These are phyloP conservation scores for Vanessa atalanta DNA, from an alignment of 1,140 invertebrate species.

Conservation along the genomic window DNA sequence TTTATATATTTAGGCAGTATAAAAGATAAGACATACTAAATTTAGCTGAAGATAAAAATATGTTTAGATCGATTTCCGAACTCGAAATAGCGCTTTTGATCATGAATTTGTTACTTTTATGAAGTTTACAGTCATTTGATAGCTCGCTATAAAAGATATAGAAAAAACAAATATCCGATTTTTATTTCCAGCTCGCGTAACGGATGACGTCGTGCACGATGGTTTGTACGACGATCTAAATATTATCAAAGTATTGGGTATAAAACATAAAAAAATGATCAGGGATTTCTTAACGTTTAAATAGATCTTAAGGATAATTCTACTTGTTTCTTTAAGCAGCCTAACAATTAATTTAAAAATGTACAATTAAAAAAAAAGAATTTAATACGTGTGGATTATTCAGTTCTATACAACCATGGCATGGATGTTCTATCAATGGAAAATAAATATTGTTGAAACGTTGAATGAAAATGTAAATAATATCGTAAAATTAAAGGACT, in stretches of 20 bases:
- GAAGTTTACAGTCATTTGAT: slow-evolving; percentile 7
- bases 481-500: too few species aligned
- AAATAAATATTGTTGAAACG: too few species aligned
- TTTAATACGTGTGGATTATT: too few species aligned
- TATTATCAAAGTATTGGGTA: neutral
- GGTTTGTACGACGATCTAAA: neutral
- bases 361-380: too few species aligned
- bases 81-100: neutral
- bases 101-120: slow-evolving; percentile 1
- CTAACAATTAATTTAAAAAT: too few species aligned
- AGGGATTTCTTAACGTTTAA: too few species aligned
- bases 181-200: slow-evolving; percentile 6
- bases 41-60: neutral
- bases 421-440: too few species aligned
- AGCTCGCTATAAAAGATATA: slow-evolving; percentile 15
- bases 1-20: neutral
- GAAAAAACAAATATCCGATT: slow-evolving; percentile 2
- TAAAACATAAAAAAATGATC: too few species aligned
- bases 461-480: too few species aligned
- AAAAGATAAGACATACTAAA: neutral
- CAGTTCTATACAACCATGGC: too few species aligned
- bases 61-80: neutral
- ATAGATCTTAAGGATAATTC: too few species aligned
- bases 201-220: neutral
- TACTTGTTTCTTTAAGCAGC: too few species aligned